Evolutionary conservation across 2,797 vertebrate genomes (phyloP).

Genomic region (Moxostoma hubbsi): DNA sequence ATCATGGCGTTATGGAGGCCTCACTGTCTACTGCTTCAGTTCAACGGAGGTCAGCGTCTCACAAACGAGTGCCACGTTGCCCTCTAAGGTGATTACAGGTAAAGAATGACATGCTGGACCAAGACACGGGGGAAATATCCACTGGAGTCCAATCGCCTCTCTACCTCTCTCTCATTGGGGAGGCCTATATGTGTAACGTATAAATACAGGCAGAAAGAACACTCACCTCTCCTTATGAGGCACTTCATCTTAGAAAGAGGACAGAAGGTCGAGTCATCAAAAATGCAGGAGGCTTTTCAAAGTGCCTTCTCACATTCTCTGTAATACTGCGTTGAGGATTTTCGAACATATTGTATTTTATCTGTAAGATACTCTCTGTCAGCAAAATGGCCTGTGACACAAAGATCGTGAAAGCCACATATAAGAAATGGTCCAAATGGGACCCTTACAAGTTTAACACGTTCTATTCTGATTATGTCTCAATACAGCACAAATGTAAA

Average conservation of each 20-base stretch:
- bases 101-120: constrained; percentile 71
- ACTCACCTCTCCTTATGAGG: constrained; percentile 52
- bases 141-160: constrained; percentile 66
- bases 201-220: constrained; percentile 71
- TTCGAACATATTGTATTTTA: not conserved
- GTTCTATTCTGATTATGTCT: not conserved
- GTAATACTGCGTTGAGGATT: constrained; percentile 17
- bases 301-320: constrained; percentile 1
- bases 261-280: constrained; percentile 76
- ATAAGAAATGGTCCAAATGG: not conserved
- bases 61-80: constrained; percentile 60
- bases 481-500: not conserved
- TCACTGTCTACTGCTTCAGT: constrained; percentile 56
- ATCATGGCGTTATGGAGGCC: constrained; percentile 67
- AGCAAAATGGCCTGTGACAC: constrained; percentile 18
- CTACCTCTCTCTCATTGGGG: constrained; percentile 59
- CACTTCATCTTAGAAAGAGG: constrained; percentile 71
- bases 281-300: constrained; percentile 68
- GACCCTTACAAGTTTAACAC: constrained; percentile 1
- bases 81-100: constrained; percentile 78
- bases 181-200: constrained; percentile 68
- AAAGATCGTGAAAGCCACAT: not conserved
- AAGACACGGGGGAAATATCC: constrained; percentile 67
- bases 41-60: constrained; percentile 70
- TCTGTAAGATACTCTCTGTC: constrained; percentile 6